Evolutionary conservation across 2,888 invertebrate genomes (phyloP), one percentile per base, ranked within the genome.

Genomic region (Dusona sp.): DNA sequence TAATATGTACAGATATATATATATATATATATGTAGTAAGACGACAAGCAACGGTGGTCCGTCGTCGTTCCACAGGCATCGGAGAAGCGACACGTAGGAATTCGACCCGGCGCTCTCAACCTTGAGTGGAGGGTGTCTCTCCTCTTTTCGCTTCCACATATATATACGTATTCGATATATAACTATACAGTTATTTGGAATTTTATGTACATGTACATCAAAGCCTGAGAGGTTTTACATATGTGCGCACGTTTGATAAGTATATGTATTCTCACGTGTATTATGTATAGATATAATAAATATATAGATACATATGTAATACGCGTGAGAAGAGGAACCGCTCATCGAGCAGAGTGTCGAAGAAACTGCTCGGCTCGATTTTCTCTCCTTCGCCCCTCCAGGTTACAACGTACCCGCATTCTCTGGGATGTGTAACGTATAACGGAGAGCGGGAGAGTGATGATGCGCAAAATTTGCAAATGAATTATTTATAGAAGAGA

Each of bases 401-500:
- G 45, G n/a, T 25, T 16, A 64, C n/a, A n/a, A n/a, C 64, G 81
- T 84, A 72, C 80, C 75, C 81, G 81, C 78, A 81, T 81, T 81
- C 85, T 77, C 81, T 45, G 29, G 73, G 67, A 85, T 85, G 81
- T 73, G 72, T 84, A 81, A 84, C 84, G 80, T 67, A 54, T 86
- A 86, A 86, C 84, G 86, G 75, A 68, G 64, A 74, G 78, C 25
- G 36, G 29, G 64, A 65, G 81, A 67, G 51, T 61, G 77, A 78
- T 78, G 72, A 68, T 73, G 61, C 45, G 73, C 57, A 33, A 80
- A 84, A 84, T 80, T 70, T 84, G 86, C 86, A 86, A 89, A 92
- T 91, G 91, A 92, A 92, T 92, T 92, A 92, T 92, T 91, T 90
- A 91, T 90, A 90, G 82, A 87, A 88, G 88, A 13, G 38, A 45